Conservation (phyloP, 2,113 vertebrate species). For the Passer montanus region DNA sequence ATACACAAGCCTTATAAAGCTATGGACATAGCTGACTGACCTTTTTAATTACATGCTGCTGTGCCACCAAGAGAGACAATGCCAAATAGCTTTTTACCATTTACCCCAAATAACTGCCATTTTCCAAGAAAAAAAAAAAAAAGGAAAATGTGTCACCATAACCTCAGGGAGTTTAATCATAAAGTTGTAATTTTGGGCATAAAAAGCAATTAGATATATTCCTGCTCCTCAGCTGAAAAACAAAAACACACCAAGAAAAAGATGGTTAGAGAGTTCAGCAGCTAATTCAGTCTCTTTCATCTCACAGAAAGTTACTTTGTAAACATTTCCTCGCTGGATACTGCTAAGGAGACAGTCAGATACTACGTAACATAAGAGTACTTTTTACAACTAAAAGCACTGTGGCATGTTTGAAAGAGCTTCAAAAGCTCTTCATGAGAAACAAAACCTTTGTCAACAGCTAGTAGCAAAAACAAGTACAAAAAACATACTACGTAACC, state of each 20-base stretch:
- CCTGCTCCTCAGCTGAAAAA: neutral
- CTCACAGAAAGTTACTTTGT: neutral
- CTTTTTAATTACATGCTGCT: neutral
- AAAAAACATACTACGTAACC: neutral
- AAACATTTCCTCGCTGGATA: neutral
- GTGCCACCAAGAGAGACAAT: neutral
- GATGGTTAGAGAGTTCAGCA: neutral
- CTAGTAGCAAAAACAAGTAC: neutral
- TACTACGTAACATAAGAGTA: fast-evolving
- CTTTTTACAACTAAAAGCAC: neutral
- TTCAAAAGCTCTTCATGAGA: neutral
- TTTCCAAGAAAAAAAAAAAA: neutral
- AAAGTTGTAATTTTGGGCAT: neutral
- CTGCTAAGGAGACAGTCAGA: neutral
- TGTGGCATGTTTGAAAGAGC: neutral
- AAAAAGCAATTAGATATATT: neutral
- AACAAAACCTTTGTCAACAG: neutral
- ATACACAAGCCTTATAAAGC: neutral
- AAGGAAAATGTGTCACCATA: neutral
- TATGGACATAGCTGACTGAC: neutral
- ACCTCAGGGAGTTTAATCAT: neutral
- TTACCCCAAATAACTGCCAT: neutral
- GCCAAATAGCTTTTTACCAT: neutral
- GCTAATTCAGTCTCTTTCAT: neutral
- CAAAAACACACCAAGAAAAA: neutral